Evolutionary conservation across 2,888 invertebrate genomes (phyloP).

Genomic region (Acanthoscelides obtectus): DNA sequence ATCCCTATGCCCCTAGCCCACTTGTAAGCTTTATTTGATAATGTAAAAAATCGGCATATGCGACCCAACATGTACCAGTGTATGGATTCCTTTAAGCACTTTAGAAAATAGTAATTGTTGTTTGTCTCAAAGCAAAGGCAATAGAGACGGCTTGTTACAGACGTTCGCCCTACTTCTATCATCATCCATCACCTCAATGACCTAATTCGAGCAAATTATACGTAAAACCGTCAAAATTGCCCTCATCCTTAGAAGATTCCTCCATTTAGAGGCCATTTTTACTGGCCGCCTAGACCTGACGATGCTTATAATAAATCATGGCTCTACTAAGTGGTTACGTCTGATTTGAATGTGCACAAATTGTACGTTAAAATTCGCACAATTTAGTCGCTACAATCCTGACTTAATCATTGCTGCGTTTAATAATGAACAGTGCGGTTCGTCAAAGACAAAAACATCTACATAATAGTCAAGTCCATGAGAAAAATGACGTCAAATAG

Average conservation of each 20-base stretch:
- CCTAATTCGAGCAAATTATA: neutral
- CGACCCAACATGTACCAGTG: no score
- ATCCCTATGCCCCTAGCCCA: no score
- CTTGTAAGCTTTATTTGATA: no score
- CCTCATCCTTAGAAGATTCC: neutral
- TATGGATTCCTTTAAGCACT: neutral
- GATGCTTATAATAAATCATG: neutral
- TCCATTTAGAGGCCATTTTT: neutral
- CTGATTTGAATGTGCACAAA: neutral
- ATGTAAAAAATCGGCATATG: no score
- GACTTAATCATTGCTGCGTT: constrained; percentile 6
- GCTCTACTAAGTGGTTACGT: neutral
- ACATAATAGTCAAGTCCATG: no score
- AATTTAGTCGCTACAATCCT: neutral
- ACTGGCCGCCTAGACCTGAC: neutral
- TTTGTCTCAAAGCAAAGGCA: neutral
- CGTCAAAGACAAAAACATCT: no score
- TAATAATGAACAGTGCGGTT: neutral
- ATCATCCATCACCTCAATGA: neutral
- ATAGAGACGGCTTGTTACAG: neutral
- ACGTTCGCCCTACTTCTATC: neutral
- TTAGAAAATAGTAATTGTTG: neutral
- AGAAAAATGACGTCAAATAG: no score
- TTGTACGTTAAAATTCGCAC: neutral
- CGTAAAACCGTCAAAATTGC: neutral